Evolutionary conservation across 2,888 invertebrate genomes (phyloP), one percentile per base, ranked within the genome.

Genomic region (Agelastica alni): DNA sequence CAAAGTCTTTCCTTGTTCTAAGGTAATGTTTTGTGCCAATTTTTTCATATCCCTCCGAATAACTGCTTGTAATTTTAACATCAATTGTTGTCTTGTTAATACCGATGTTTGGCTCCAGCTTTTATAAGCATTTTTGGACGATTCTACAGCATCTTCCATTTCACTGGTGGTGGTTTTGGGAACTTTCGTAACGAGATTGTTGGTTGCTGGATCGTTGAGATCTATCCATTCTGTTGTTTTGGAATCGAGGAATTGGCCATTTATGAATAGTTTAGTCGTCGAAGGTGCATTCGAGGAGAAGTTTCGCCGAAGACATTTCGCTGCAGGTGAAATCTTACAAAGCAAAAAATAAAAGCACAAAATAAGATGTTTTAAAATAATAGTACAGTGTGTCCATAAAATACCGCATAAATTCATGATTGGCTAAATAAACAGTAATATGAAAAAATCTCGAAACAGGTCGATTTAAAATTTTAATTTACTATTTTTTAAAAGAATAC

Each of bases 1-100:
- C 60, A 94, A 80, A 0, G 99, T 99, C 77, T 99, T 99, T 49
- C 99, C 99, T 78, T 99, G 98, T 75, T 99, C 99, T 65, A 83
- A 79, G 1, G 98, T 98, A 58, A 99, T 92, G 75, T 88, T 93
- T 60, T 88, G 87, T 0, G 98, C 96, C 63, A 99, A 76, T 73
- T 89, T 88, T 78, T 89, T 87, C 83, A 94, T 88, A 74, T 97
- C 94, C 43, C 88, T 84, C 72, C 91, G 87, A 67, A 97, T 87
- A 22, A 95, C 82, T 20, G 89, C 87, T 70, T 95, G 95, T 63
- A 87, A 81, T 75, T 87, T 85, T 64, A 74, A 75, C 77, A 78
- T 78, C 13, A 77, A 52, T 76, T 95, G 95, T 74, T 98, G 97
- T 32, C 99, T 66, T 5, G 93, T 89, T 62, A 99, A 81, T 26